phyloP scores from a whole-genome alignment of 2,888 invertebrate genomes.

The Auanema sp. region DNA sequence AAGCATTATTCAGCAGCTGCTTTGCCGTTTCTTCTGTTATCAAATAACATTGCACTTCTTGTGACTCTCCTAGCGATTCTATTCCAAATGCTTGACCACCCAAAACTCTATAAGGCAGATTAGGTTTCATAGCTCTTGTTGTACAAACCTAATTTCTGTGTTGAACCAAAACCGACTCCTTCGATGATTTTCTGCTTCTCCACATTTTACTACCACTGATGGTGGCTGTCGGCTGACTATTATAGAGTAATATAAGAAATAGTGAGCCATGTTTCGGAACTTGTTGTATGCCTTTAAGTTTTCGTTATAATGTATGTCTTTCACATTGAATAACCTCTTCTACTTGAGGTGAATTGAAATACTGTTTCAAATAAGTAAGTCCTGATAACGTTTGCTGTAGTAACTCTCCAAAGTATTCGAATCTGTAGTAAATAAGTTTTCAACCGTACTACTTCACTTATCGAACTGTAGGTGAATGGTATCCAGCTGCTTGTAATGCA shows the following conservation, averaged over 20 bases:
- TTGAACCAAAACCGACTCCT: slow-evolving; percentile 63
- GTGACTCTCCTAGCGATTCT: slow-evolving; percentile 45
- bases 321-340: slow-evolving; percentile 39
- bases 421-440: slow-evolving; percentile 30
- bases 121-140: too few relatives aligned
- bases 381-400: slow-evolving; percentile 62
- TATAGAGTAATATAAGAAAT: slow-evolving; percentile 62
- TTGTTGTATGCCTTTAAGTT: slow-evolving; percentile 26
- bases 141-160: slow-evolving; percentile 57
- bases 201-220: slow-evolving; percentile 63
- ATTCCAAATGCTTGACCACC: slow-evolving; percentile 62
- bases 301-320: not conserved
- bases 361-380: slow-evolving; percentile 51
- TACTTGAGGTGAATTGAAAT: slow-evolving; percentile 56
- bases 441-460: not conserved
- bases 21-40: slow-evolving; percentile 63
- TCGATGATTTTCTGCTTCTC: slow-evolving; percentile 63
- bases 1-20: slow-evolving; percentile 58
- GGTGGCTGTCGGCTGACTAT: slow-evolving; percentile 62
- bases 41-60: slow-evolving; percentile 56
- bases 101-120: slow-evolving; percentile 41
- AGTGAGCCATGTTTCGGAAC: slow-evolving; percentile 57
- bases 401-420: slow-evolving; percentile 63
- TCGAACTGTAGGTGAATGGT: slow-evolving; percentile 56
- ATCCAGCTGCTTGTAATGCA: slow-evolving; percentile 57